A percentile compares a stretch with the other conserved stretches of the same genome.
phyloP scores from a whole-genome alignment of 2,113 vertebrate species.

The Apteryx owenii region DNA sequence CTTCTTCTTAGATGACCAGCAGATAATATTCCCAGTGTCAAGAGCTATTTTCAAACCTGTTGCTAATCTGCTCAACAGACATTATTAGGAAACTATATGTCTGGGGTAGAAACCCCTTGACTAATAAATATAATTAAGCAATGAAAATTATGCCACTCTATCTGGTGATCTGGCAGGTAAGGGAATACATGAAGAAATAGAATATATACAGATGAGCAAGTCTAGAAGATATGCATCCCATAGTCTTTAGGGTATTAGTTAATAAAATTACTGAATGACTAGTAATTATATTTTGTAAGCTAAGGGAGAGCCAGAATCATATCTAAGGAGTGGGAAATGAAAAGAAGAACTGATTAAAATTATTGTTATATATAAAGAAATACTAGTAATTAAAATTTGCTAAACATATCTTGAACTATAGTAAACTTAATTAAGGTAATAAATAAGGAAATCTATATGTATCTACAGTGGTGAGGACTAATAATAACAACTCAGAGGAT shows the following conservation, averaged over 20 bases:
- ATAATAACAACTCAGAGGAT: not conserved
- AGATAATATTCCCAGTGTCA: not conserved
- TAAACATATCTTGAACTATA: not conserved
- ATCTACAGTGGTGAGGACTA: not conserved
- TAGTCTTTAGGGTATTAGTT: conserved; percentile 40
- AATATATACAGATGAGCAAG: conserved; percentile 36
- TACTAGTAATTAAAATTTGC: conserved; percentile 25
- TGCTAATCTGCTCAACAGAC: not conserved
- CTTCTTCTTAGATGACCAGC: not conserved
- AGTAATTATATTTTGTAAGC: conserved; percentile 59
- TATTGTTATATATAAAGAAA: conserved; percentile 10
- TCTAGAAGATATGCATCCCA: conserved; percentile 13
- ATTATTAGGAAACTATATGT: not conserved
- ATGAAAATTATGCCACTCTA: conserved; percentile 42
- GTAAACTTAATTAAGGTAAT: not conserved
- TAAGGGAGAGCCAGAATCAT: conserved; percentile 16
- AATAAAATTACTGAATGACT: conserved; percentile 55
- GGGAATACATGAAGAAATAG: conserved; percentile 31
- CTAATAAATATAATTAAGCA: conserved; percentile 58
- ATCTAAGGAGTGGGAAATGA: conserved; percentile 19
- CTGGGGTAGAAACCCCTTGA: conserved; percentile 18
- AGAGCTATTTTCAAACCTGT: conserved; percentile 15
- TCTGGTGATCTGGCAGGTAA: conserved; percentile 48
- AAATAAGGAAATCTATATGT: not conserved
- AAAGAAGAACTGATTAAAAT: conserved; percentile 20